phyloP scores from a whole-genome alignment of 2,888 invertebrate species.

The Athripsodes cinereus region DNA sequence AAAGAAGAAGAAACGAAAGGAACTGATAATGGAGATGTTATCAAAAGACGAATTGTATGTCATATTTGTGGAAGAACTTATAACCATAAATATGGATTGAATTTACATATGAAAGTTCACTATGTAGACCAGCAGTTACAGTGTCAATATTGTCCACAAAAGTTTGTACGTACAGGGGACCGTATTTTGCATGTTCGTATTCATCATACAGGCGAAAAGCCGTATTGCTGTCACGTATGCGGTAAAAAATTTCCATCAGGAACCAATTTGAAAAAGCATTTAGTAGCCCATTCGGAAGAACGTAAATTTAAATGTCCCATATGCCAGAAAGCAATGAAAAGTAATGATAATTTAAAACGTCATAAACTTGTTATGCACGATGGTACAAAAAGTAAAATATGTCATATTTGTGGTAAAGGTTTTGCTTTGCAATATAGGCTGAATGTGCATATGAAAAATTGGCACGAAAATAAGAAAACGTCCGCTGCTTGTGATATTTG shows the following conservation, averaged over 20 bases:
- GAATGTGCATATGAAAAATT: slow-evolving; percentile 12
- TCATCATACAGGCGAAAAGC: slow-evolving; percentile 14
- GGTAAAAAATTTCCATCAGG: slow-evolving; percentile 11
- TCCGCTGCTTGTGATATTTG: slow-evolving; percentile 9
- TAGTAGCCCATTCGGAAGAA: slow-evolving; percentile 9
- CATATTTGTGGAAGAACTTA: slow-evolving; percentile 9
- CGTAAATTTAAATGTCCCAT: slow-evolving; percentile 13
- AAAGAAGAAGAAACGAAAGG: background rate
- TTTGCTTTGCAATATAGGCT: slow-evolving; percentile 10
- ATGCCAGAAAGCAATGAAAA: slow-evolving; percentile 10
- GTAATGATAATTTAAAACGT: slow-evolving; percentile 12
- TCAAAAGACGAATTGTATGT: slow-evolving; percentile 9
- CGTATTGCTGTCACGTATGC: slow-evolving; percentile 11
- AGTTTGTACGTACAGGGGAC: slow-evolving; percentile 7
- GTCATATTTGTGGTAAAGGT: slow-evolving; percentile 11
- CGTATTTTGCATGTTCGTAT: slow-evolving; percentile 5
- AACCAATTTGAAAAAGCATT: slow-evolving; percentile 10
- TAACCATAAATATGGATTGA: slow-evolving; percentile 7
- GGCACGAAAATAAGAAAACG: slow-evolving; percentile 3
- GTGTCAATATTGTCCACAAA: slow-evolving; percentile 4
- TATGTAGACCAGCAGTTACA: slow-evolving; percentile 8
- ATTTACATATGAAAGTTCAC: slow-evolving; percentile 10
- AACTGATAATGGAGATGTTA: background rate
- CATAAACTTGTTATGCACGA: slow-evolving; percentile 10
- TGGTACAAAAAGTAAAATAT: slow-evolving; percentile 8